Conservation (phyloP, 2,797 vertebrate species). For the Vireo griseus region DNA sequence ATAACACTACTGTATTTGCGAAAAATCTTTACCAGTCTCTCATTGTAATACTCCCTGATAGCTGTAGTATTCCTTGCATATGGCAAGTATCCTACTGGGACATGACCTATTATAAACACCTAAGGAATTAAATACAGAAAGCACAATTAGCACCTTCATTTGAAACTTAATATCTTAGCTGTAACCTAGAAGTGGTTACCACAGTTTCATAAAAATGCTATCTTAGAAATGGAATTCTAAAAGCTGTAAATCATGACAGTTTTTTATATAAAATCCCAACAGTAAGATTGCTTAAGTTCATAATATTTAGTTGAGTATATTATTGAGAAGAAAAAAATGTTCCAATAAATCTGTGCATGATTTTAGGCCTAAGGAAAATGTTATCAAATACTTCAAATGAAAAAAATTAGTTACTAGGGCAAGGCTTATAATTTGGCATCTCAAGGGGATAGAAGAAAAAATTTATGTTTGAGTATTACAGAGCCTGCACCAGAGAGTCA, state of each 20-base stretch:
- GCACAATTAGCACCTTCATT: neutral
- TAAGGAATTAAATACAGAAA: constrained; percentile 57
- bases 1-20: constrained; percentile 84
- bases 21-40: constrained; percentile 85
- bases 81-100: constrained; percentile 90
- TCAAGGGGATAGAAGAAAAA: neutral
- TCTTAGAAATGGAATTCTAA: neutral
- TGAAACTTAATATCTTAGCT: neutral
- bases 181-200: neutral
- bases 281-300: neutral
- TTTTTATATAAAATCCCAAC: neutral
- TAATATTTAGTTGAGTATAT: neutral
- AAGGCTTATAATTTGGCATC: neutral
- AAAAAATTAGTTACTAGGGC: neutral
- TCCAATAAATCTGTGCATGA: neutral
- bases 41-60: constrained; percentile 80
- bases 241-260: neutral
- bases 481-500: neutral
- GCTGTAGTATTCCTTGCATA: constrained; percentile 75
- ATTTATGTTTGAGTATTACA: neutral
- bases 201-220: neutral
- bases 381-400: neutral
- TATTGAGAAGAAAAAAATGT: neutral
- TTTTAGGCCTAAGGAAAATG: neutral
- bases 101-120: constrained; percentile 92